These are phyloP conservation scores for Pica pica DNA, from an alignment of 2,113 vertebrate genomes.

Conservation along the genomic window DNA sequence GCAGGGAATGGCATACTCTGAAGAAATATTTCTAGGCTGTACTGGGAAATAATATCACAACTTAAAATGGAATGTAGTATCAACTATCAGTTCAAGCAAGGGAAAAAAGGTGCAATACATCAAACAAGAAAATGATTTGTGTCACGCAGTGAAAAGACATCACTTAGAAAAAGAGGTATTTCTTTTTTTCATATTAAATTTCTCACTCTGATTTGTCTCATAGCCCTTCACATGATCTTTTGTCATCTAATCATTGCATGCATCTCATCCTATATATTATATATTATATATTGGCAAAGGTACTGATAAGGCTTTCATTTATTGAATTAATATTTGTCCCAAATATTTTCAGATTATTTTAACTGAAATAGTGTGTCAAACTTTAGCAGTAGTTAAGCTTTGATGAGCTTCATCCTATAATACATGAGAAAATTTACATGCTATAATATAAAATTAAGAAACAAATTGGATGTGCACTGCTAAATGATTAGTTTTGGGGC, in stretches of 20 bases:
- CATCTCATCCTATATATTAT: not conserved
- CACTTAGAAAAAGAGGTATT: not conserved
- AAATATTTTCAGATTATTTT: not conserved
- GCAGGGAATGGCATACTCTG: not conserved
- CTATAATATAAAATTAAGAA: not conserved
- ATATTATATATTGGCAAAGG: not conserved
- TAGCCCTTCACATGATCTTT: not conserved
- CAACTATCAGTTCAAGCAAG: not conserved
- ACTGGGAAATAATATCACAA: not conserved
- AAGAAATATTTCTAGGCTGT: not conserved
- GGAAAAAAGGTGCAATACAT: not conserved
- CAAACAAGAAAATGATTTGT: not conserved
- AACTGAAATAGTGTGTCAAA: not conserved
- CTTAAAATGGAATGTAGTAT: not conserved
- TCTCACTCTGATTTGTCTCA: not conserved
- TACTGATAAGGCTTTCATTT: not conserved
- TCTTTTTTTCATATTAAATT: not conserved
- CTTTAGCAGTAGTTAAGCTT: not conserved
- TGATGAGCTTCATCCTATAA: not conserved
- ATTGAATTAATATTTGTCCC: not conserved
- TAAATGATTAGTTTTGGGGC: fast-evolving
- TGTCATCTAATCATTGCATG: not conserved
- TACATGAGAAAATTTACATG: not conserved
- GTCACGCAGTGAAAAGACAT: not conserved
- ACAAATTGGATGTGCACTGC: not conserved